A percentile compares a stretch with the other conserved stretches of the same genome.
Evolutionary conservation across 1,140 invertebrate species (phyloP).

Genomic region (Pachyrhynchus sulphureomaculatus): DNA sequence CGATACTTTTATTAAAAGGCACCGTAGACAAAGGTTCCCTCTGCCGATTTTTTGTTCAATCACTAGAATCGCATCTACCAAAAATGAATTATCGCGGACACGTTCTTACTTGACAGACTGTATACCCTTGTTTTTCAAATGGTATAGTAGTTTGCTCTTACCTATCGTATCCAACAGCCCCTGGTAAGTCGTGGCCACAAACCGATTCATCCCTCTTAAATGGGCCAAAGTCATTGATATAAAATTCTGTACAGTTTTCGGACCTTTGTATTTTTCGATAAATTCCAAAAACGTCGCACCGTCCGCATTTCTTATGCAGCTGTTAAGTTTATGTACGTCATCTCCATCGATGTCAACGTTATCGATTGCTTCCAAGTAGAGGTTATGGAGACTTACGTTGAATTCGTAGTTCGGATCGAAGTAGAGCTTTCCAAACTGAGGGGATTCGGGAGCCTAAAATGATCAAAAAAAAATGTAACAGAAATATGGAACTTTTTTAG

Average conservation of each 20-base stretch:
- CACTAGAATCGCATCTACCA: too few relatives aligned
- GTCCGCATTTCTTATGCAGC: conserved; percentile 13
- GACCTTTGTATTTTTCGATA: conserved; percentile 19
- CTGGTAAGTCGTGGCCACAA: conserved; percentile 6
- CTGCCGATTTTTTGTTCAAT: too few relatives aligned
- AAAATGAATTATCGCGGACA: too few relatives aligned
- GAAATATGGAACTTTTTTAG: too few relatives aligned
- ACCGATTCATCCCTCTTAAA: conserved; percentile 19
- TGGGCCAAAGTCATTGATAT: conserved; percentile 32
- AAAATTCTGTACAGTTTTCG: conserved; percentile 28
- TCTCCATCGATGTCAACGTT: conserved; percentile 25
- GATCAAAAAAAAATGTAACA: background rate
- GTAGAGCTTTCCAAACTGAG: conserved; percentile 5
- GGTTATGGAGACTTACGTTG: conserved; percentile 28
- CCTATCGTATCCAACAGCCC: conserved; percentile 10
- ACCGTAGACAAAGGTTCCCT: too few relatives aligned
- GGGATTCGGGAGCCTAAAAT: background rate
- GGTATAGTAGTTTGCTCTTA: too few relatives aligned
- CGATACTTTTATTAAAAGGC: too few relatives aligned
- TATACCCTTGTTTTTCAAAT: too few relatives aligned
- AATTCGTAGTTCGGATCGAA: conserved; percentile 13
- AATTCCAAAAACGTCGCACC: conserved; percentile 16
- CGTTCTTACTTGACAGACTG: too few relatives aligned
- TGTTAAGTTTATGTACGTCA: conserved; percentile 20
- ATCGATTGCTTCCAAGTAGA: conserved; percentile 6